Base-by-base conservation (phyloP, 92 coral and sea anemone species). In the Epizoanthus fatuus region DNA sequence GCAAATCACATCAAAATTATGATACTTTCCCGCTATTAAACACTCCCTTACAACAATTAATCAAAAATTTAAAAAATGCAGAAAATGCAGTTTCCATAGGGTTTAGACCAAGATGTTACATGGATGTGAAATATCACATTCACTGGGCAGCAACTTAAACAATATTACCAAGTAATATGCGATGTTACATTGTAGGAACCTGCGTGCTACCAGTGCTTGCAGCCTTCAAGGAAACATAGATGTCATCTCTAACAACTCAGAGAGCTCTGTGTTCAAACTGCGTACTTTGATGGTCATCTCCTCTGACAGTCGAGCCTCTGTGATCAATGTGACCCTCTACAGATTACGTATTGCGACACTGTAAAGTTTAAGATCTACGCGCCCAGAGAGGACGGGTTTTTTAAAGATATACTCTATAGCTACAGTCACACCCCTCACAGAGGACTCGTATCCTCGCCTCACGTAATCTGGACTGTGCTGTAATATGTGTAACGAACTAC, bases 341-440 rank as follows among this genome's bases (percentile, higher is more conserved):
- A 29, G 35, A 0, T 29, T 29, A 29, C 35, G 35, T 29, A 29
- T 29, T 0, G 53, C 53, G 53, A 8, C 9, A 49, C 53, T 2
- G 53, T 1, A 49, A 6, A 47, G 52, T 7, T 8, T 64, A 64
- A 13, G 69, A 65, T 65, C 42, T 12, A 65, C 47, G 19, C 40
- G 71, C 14, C 69, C 69, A 63, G 40, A 63, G 69, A 29, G 69
- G 72, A 35, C 53, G 53, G 7, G n/a, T n/a, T n/a, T n/a, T n/a
- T n/a, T n/a, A n/a, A n/a, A n/a, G n/a, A n/a, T n/a, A n/a, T n/a
- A 35, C 72, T 66, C 45, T 66, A 39, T 35, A 66, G 29, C 72
- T 32, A 49, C 16, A 29, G 70, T 64, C 35, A 40, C 56, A 58
- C 70, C 35, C 25, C 13, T 32, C 63, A 60, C 68, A 57, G 68